Evolutionary conservation across 2,888 invertebrate species (phyloP).

Genomic region (Laspeyria flexula): DNA sequence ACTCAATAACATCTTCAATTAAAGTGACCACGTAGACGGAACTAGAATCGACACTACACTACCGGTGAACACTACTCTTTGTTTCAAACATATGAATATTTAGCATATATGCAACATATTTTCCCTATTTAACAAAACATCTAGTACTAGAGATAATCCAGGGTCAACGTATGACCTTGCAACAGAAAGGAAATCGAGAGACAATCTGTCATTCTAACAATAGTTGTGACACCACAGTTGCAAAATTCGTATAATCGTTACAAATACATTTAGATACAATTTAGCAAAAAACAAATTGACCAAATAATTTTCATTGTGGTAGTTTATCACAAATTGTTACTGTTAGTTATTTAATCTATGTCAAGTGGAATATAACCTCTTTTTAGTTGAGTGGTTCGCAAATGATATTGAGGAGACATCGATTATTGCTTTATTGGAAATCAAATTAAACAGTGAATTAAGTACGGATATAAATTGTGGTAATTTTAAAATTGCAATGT

Average conservation of each 20-base stretch:
- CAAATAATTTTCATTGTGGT: slow-evolving; percentile 28
- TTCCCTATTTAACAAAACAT: slow-evolving; percentile 42
- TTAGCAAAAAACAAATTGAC: slow-evolving; percentile 25
- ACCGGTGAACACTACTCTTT: slow-evolving; percentile 22
- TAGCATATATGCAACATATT: slow-evolving; percentile 19
- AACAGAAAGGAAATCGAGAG: slow-evolving; percentile 68
- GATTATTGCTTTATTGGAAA: neutral
- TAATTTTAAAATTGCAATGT: neutral
- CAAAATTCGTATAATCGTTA: slow-evolving; percentile 59
- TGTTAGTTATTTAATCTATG: slow-evolving; percentile 42
- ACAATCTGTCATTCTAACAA: slow-evolving; percentile 54
- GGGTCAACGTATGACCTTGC: slow-evolving; percentile 59
- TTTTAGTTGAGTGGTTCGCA: slow-evolving; percentile 19
- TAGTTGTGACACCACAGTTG: slow-evolving; percentile 62
- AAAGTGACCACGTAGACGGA: slow-evolving; percentile 36
- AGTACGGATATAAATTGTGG: neutral
- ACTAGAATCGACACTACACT: slow-evolving; percentile 14
- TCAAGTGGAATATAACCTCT: slow-evolving; percentile 42
- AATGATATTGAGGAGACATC: neutral
- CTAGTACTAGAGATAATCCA: slow-evolving; percentile 41
- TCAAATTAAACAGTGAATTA: neutral
- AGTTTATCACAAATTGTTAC: slow-evolving; percentile 27
- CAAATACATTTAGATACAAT: slow-evolving; percentile 20
- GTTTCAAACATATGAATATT: slow-evolving; percentile 16
- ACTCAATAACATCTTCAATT: slow-evolving; percentile 17